Evolutionary conservation across 2,113 vertebrate genomes (phyloP).

Genomic region (Istiophorus platypterus): DNA sequence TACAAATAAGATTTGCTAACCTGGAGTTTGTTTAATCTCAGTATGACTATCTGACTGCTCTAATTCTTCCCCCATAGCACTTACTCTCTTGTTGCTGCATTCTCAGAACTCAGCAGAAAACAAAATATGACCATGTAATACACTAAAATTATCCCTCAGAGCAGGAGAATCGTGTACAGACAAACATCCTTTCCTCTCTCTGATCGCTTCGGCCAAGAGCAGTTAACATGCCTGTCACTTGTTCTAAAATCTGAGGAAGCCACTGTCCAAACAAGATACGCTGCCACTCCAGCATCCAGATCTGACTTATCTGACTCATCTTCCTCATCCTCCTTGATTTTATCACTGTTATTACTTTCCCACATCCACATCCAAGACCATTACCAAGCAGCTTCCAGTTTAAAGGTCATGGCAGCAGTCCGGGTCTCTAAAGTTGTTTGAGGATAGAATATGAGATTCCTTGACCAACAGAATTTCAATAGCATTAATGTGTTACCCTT

Average conservation of each 20-base stretch:
- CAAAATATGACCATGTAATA: neutral
- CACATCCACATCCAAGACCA: constrained; percentile 41
- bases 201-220: constrained; percentile 39
- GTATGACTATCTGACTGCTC: neutral
- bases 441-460: neutral
- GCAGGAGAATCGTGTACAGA: constrained; percentile 14
- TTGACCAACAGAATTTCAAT: neutral
- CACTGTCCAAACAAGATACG: constrained; percentile 81
- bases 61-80: neutral
- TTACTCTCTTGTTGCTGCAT: neutral
- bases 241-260: constrained; percentile 65
- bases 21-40: neutral
- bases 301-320: constrained; percentile 65
- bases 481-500: neutral
- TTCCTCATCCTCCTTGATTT: constrained; percentile 66
- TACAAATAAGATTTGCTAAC: neutral
- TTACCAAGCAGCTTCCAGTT: constrained; percentile 40
- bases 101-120: neutral
- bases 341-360: constrained; percentile 62
- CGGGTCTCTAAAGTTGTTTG: neutral
- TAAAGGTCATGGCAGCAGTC: constrained; percentile 31
- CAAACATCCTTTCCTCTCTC: constrained; percentile 43
- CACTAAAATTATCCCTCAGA: neutral
- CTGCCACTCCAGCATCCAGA: neutral
- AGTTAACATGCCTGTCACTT: constrained; percentile 60